phyloP scores from a whole-genome alignment of 2,888 invertebrate genomes.

The Papilio gigon region DNA sequence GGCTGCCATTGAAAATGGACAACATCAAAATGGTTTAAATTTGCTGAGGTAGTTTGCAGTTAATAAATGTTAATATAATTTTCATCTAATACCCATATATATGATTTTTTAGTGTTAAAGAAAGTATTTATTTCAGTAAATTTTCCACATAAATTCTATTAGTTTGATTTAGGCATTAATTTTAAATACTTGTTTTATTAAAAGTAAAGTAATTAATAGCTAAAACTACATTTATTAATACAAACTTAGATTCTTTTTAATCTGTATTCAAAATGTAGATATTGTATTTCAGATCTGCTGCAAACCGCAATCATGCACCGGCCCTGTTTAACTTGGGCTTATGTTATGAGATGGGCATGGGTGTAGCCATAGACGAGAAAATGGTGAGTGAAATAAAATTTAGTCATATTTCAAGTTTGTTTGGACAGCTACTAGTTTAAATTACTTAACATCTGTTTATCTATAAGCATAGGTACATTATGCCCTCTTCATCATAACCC shows the following conservation, averaged over 20 bases:
- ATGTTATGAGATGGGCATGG: conserved; percentile 86
- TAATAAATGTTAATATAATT: not conserved
- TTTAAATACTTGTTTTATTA: too few relatives aligned
- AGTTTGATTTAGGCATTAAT: too few relatives aligned
- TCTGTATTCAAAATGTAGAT: not conserved
- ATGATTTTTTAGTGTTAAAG: too few relatives aligned
- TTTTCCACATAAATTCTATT: too few relatives aligned
- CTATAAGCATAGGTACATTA: too few relatives aligned
- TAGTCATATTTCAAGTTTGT: not conserved
- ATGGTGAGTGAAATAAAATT: conserved; percentile 67
- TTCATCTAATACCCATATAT: not conserved
- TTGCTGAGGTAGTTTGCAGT: conserved; percentile 70
- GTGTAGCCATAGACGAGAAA: conserved; percentile 82
- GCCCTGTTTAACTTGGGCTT: conserved; percentile 86
- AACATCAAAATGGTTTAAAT: conserved; percentile 79
- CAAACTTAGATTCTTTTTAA: too few relatives aligned
- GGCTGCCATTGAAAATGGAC: conserved; percentile 82
- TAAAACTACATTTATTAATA: too few relatives aligned
- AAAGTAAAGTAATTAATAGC: too few relatives aligned
- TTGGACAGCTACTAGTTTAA: too few relatives aligned
- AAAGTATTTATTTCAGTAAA: too few relatives aligned
- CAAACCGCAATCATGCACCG: conserved; percentile 82
- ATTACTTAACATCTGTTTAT: too few relatives aligned
- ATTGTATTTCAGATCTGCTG: conserved; percentile 72
- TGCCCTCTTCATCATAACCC: too few relatives aligned